A percentile compares a stretch with the other conserved stretches of the same genome.
phyloP scores from a whole-genome alignment of 64 coral and sea anemone species.

The Astreopora myriophthalma region DNA sequence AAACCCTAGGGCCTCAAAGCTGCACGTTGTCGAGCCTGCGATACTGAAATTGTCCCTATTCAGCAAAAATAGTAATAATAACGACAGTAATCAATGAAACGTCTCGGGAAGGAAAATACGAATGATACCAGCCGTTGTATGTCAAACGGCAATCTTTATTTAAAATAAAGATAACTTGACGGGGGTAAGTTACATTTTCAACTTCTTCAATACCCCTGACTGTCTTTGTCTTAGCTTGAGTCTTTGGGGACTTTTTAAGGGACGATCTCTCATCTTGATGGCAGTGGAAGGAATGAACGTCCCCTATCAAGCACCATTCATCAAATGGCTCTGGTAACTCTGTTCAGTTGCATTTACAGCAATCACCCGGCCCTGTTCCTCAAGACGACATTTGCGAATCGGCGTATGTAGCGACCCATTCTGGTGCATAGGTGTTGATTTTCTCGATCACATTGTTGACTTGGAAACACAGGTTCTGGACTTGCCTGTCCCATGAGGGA shows the following conservation, averaged over 20 bases:
- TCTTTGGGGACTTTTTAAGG: too few relatives aligned
- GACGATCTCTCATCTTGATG: not conserved
- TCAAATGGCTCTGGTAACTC: not conserved
- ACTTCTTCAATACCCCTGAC: not conserved
- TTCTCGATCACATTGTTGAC: constrained; percentile 98
- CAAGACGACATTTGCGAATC: constrained; percentile 76
- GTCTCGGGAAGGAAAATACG: too few relatives aligned
- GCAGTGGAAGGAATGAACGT: not conserved
- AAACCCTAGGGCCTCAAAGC: too few relatives aligned
- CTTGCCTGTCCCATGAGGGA: constrained; percentile 97
- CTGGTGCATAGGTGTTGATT: constrained; percentile 81
- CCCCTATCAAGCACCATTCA: not conserved
- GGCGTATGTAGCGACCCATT: constrained; percentile 76
- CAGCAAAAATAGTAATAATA: not conserved
- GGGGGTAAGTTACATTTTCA: not conserved
- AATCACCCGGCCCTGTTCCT: not conserved
- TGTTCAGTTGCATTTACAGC: not conserved
- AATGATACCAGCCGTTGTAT: too few relatives aligned
- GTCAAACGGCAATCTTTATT: too few relatives aligned
- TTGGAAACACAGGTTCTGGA: constrained; percentile 94
- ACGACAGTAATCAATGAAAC: not conserved
- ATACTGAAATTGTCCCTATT: not conserved
- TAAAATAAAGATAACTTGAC: not conserved
- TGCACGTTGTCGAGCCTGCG: too few relatives aligned
- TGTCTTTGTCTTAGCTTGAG: not conserved